Evolutionary conservation across 2,888 invertebrate species (phyloP).

Genomic region (Tetrapedia diversipes): DNA sequence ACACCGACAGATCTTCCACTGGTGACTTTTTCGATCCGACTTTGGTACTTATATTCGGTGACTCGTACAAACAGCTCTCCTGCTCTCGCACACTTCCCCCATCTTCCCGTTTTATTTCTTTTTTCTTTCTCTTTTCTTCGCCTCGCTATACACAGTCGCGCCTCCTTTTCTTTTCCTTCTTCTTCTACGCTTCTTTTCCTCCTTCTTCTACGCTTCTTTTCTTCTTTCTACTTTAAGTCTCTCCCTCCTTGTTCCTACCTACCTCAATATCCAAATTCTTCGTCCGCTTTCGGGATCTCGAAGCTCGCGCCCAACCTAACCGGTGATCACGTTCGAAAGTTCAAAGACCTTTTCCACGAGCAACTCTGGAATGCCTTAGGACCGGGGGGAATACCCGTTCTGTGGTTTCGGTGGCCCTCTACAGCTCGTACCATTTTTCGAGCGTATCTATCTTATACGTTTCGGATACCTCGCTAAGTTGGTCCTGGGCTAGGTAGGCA

Average conservation of each 20-base stretch:
- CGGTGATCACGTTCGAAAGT: conserved; percentile 39
- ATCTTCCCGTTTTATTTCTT: conserved; percentile 46
- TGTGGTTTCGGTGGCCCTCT: neutral
- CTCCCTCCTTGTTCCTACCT: conserved; percentile 30
- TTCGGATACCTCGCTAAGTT: no score
- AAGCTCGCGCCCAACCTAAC: neutral
- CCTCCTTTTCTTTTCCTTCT: neutral
- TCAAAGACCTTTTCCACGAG: conserved; percentile 41
- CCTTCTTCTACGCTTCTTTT: neutral
- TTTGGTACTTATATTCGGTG: conserved; percentile 71
- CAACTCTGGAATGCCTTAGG: conserved; percentile 15
- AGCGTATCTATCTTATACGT: no score
- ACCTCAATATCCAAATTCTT: conserved; percentile 64
- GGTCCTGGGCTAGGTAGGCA: no score
- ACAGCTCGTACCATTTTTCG: no score
- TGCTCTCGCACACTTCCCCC: conserved; percentile 38
- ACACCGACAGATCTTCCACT: conserved; percentile 68
- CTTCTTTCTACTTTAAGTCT: neutral
- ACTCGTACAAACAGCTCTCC: conserved; percentile 55
- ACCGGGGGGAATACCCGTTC: neutral
- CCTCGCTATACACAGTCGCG: conserved; percentile 14
- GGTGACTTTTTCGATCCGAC: conserved; percentile 64
- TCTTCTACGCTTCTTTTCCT: neutral
- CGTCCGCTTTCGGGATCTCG: conserved; percentile 6
- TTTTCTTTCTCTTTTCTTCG: conserved; percentile 12